Percentiles rank a stretch among this genome's conserved stretches.
Evolutionary conservation across 2,888 invertebrate species (phyloP).

Genomic region (Mythimna pallens): DNA sequence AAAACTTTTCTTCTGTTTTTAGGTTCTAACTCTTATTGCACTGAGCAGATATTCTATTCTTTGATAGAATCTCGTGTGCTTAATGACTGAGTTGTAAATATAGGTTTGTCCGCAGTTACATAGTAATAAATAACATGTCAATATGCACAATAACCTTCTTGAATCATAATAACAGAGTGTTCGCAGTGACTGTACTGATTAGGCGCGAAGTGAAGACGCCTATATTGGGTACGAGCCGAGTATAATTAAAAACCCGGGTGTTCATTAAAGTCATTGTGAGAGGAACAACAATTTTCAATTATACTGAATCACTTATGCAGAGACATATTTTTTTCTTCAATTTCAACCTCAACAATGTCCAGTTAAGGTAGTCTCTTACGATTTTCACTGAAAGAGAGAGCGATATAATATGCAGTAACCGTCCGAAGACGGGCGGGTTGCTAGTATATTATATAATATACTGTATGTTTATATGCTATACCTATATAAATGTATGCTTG

Average conservation of each 20-base stretch:
- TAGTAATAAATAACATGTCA: conserved; percentile 15
- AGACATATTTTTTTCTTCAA: neutral
- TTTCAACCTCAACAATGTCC: conserved; percentile 1
- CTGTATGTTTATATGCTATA: too few species aligned
- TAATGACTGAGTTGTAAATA: neutral
- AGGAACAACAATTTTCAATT: conserved; percentile 29
- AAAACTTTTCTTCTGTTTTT: neutral
- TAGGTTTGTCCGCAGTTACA: neutral
- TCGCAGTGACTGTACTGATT: conserved; percentile 20
- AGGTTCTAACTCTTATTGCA: neutral
- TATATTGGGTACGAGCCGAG: conserved; percentile 13
- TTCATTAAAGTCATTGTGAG: conserved; percentile 20
- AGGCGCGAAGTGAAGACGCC: conserved; percentile 30
- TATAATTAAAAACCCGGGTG: conserved; percentile 40
- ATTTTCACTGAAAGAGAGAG: neutral
- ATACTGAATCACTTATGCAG: conserved; percentile 23
- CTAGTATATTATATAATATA: too few species aligned
- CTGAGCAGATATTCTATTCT: neutral
- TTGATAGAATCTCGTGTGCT: neutral
- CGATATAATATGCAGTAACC: too few species aligned
- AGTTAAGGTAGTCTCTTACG: neutral
- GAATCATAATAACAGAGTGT: conserved; percentile 17
- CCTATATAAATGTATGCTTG: neutral
- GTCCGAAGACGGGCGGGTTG: too few species aligned
- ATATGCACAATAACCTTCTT: conserved; percentile 30